phyloP scores from a whole-genome alignment of 1,140 invertebrate species.

The Philopotamus ludificatus region DNA sequence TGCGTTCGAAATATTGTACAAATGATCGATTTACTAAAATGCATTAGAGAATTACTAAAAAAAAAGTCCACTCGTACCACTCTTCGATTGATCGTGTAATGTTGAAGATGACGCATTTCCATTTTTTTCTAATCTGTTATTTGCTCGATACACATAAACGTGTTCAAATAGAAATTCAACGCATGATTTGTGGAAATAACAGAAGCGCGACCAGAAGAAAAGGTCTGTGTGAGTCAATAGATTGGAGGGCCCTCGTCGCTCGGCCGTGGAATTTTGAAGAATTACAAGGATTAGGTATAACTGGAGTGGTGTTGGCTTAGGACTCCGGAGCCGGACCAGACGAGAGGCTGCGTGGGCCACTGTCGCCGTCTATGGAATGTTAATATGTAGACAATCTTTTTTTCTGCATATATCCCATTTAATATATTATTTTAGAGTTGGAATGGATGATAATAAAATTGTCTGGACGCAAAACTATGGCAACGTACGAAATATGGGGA shows the following conservation, averaged over 20 bases:
- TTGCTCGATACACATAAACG: conserved; percentile 4
- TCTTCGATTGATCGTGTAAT: too few species aligned
- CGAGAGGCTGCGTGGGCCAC: conserved; percentile 17
- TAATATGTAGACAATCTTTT: not conserved
- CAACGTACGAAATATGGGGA: not conserved
- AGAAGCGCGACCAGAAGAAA: conserved; percentile 27
- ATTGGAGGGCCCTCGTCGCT: conserved; percentile 24
- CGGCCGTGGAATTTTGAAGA: conserved; percentile 40
- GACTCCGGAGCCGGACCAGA: conserved; percentile 18
- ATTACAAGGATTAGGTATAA: conserved; percentile 40
- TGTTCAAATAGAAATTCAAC: conserved; percentile 13
- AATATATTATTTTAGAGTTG: not conserved
- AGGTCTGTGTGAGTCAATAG: conserved; percentile 22
- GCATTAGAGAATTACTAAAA: too few species aligned
- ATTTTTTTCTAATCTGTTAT: not conserved
- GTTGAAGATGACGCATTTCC: too few species aligned
- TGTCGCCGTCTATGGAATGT: not conserved
- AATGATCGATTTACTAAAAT: too few species aligned
- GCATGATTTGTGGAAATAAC: conserved; percentile 26
- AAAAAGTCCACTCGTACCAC: too few species aligned
- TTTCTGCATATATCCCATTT: not conserved
- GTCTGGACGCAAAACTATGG: not conserved
- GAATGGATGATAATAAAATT: not conserved
- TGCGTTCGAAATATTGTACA: too few species aligned
- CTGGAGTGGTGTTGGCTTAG: conserved; percentile 36